phyloP scores from a whole-genome alignment of 2,113 vertebrate genomes.

The Ardeotis arabs region DNA sequence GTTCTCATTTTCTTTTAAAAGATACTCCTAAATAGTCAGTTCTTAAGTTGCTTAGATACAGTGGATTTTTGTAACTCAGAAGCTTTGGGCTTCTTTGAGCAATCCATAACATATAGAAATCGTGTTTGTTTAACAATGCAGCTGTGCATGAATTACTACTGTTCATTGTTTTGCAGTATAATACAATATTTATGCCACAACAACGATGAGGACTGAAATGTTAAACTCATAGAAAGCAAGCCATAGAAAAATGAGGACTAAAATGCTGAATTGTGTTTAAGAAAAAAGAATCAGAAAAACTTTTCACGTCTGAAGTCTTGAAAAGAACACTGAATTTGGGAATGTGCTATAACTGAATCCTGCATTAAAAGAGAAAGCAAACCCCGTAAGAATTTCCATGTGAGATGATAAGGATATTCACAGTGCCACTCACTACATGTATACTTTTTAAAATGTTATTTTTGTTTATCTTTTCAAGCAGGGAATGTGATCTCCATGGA shows the following conservation, averaged over 20 bases:
- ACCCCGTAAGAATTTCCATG: background rate
- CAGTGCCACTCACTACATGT: background rate
- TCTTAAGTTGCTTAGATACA: background rate
- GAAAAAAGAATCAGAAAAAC: background rate
- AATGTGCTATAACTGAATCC: background rate
- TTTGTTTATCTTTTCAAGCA: background rate
- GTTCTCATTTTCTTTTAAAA: background rate
- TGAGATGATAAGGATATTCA: background rate
- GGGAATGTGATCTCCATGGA: background rate
- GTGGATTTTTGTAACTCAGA: background rate
- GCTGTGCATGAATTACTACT: background rate
- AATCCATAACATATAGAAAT: background rate
- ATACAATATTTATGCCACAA: background rate
- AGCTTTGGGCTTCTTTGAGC: background rate
- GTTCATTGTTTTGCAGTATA: background rate
- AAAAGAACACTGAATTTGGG: background rate
- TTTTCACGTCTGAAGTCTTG: background rate
- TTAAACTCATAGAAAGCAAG: background rate
- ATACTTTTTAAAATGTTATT: background rate
- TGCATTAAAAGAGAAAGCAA: background rate
- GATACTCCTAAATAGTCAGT: background rate
- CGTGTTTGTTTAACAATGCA: background rate
- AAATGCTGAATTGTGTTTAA: background rate
- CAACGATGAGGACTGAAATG: background rate
- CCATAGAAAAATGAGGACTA: background rate